Evolutionary conservation across 2,113 vertebrate species (phyloP).

Genomic region (Sula dactylatra): DNA sequence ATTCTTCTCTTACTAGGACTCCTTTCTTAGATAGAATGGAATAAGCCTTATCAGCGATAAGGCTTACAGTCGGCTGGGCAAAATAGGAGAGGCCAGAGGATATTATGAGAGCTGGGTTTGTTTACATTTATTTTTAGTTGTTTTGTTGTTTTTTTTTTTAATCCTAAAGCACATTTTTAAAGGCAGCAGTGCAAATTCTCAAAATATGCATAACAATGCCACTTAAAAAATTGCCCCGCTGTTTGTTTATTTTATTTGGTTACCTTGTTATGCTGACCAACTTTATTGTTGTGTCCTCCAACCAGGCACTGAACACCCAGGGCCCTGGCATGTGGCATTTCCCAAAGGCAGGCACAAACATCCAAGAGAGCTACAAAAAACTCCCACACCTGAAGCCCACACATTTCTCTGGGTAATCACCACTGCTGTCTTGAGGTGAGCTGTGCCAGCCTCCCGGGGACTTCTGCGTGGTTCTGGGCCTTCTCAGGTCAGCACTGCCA

Average conservation of each 20-base stretch:
- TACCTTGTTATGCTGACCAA: background rate
- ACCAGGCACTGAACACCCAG: background rate
- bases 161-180: background rate
- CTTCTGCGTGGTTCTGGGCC: background rate
- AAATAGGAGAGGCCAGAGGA: background rate
- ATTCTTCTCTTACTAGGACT: background rate
- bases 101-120: background rate
- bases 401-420: background rate
- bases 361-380: background rate
- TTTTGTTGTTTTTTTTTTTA: background rate
- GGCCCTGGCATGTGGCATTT: accelerated
- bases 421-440: background rate
- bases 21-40: background rate
- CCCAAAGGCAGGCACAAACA: background rate
- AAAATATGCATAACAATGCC: background rate
- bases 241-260: background rate
- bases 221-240: background rate
- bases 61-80: background rate
- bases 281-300: background rate
- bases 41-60: background rate
- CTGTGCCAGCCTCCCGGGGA: background rate
- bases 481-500: background rate
- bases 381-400: background rate
- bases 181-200: background rate
- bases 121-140: background rate